Evolutionary conservation across 2,888 invertebrate genomes (phyloP).

Genomic region (Cancer borealis): DNA sequence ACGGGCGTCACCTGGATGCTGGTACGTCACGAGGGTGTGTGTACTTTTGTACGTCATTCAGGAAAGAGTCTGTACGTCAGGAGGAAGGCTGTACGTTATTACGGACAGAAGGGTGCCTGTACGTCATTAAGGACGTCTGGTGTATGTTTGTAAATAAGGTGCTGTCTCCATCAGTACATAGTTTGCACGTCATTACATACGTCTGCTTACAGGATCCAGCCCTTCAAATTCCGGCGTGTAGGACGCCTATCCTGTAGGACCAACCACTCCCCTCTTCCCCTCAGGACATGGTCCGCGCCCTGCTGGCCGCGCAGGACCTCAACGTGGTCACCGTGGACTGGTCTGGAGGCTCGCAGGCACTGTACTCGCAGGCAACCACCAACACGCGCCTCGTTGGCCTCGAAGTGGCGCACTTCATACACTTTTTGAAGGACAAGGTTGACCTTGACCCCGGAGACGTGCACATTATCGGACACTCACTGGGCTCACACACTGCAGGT

Average conservation of each 20-base stretch:
- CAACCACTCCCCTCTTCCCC: slow-evolving; percentile 91
- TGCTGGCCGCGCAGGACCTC: slow-evolving; percentile 88
- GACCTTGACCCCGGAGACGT: slow-evolving; percentile 86
- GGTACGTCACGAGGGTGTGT: slow-evolving; percentile 82
- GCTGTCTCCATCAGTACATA: too few species aligned
- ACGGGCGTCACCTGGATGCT: slow-evolving; percentile 89
- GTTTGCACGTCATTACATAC: too few species aligned
- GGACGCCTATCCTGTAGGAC: slow-evolving; percentile 84
- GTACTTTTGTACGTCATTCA: background rate
- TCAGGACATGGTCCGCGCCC: slow-evolving; percentile 90
- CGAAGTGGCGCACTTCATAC: slow-evolving; percentile 89
- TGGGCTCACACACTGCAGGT: slow-evolving; percentile 90
- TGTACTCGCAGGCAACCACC: slow-evolving; percentile 93
- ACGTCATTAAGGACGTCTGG: too few species aligned
- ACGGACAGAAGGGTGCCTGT: too few species aligned
- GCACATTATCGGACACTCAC: slow-evolving; percentile 92
- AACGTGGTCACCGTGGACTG: slow-evolving; percentile 92
- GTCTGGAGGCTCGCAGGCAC: slow-evolving; percentile 90
- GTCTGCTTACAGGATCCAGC: too few species aligned
- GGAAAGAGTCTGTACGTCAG: too few species aligned
- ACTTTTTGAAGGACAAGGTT: slow-evolving; percentile 83
- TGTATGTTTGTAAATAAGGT: too few species aligned
- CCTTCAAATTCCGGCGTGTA: too few species aligned
- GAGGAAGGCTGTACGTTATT: too few species aligned
- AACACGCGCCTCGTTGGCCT: slow-evolving; percentile 92